These are phyloP conservation scores for Tretioscincus oriximinensis DNA, from an alignment of 2,113 vertebrate species.

Conservation along the genomic window DNA sequence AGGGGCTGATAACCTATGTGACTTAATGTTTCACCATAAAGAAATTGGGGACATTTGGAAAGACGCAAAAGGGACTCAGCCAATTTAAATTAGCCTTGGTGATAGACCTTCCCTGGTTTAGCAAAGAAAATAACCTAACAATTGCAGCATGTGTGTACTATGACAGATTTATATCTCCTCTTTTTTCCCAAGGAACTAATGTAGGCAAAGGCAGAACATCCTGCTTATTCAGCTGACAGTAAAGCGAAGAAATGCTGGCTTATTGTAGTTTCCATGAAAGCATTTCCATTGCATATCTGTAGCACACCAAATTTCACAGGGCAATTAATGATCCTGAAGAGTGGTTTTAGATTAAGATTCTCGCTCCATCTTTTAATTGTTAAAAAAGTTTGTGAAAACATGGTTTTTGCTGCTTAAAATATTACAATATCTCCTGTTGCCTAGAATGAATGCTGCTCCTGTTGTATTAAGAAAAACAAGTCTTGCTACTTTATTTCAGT, in stretches of 20 bases:
- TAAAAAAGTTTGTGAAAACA: neutral
- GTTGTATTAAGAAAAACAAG: neutral
- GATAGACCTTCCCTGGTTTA: neutral
- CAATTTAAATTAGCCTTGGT: neutral
- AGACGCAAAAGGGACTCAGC: neutral
- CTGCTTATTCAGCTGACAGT: neutral
- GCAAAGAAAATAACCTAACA: neutral
- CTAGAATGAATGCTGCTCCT: rapidly evolving
- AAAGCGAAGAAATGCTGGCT: neutral
- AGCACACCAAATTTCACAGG: neutral
- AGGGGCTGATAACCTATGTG: neutral
- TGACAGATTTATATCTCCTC: neutral
- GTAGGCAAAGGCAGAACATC: neutral
- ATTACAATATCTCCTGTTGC: rapidly evolving
- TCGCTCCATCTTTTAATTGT: neutral
- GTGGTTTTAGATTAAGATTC: conserved; percentile 30
- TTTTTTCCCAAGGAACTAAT: neutral
- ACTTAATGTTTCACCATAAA: neutral
- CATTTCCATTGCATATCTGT: neutral
- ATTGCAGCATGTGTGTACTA: neutral
- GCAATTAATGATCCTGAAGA: neutral
- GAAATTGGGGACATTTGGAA: neutral
- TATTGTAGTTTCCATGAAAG: neutral
- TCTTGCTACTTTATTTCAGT: neutral
- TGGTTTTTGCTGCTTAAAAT: conserved; percentile 10